A percentile compares a stretch with the other conserved stretches of the same genome.
Evolutionary conservation across 2,888 invertebrate genomes (phyloP).

Genomic region (Leptopilina myrica): DNA sequence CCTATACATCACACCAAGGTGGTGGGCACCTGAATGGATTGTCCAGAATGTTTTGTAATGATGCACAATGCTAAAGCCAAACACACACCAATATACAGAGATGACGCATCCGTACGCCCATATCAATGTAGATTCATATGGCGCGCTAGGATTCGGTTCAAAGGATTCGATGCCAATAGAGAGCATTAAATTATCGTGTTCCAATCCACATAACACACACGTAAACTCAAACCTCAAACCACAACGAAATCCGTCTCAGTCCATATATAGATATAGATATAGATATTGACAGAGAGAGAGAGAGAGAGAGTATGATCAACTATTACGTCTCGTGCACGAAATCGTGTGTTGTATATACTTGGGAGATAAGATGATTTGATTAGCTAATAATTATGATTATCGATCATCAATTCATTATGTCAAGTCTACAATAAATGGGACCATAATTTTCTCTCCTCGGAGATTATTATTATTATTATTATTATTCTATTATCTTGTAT

Average conservation of each 20-base stretch:
- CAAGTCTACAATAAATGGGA: not conserved
- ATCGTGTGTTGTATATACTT: not conserved
- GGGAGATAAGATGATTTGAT: not conserved
- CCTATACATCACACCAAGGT: conserved; percentile 55
- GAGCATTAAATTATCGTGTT: conserved; percentile 30
- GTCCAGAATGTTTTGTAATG: conserved; percentile 60
- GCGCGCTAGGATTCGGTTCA: conserved; percentile 21
- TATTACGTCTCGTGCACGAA: conserved; percentile 1
- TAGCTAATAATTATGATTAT: not conserved
- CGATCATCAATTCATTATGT: not conserved
- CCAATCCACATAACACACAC: conserved; percentile 9
- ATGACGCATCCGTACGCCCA: conserved; percentile 11
- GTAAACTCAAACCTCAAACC: not conserved
- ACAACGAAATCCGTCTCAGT: conserved; percentile 19
- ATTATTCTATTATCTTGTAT: too few species aligned
- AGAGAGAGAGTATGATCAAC: too few species aligned
- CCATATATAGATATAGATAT: not conserved
- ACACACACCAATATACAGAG: conserved; percentile 29
- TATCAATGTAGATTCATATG: conserved; percentile 33
- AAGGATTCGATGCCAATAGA: conserved; percentile 27
- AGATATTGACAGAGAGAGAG: too few species aligned
- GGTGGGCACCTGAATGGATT: conserved; percentile 54
- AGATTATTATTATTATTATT: not conserved
- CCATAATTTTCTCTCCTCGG: not conserved
- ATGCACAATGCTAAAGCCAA: conserved; percentile 52